Percentiles rank a stretch among this genome's conserved stretches.
These are phyloP conservation scores for Ovis canadensis DNA, from an alignment of 2,113 vertebrate genomes.

Conservation along the genomic window DNA sequence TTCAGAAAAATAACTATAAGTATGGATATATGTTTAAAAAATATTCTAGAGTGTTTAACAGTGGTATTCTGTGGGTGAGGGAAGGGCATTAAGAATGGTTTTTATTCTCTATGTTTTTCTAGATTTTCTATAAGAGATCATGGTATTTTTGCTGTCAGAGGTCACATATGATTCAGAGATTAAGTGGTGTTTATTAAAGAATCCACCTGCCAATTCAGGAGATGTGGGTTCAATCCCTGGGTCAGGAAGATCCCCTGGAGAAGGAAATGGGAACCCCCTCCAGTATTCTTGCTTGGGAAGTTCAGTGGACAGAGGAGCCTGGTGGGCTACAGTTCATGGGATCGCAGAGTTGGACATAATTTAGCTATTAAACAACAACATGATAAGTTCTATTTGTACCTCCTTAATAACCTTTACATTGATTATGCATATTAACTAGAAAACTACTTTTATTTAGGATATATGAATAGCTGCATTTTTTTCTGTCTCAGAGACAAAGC, in stretches of 20 bases:
- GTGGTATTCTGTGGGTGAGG: background rate
- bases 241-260: background rate
- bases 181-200: background rate
- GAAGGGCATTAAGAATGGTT: background rate
- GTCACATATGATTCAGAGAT: background rate
- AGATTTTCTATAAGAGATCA: background rate
- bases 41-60: background rate
- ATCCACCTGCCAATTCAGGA: background rate
- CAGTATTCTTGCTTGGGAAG: background rate
- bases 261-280: background rate
- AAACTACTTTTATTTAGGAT: background rate
- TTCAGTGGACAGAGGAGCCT: background rate
- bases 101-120: background rate
- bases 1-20: background rate
- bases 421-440: background rate
- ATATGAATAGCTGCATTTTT: background rate
- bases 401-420: background rate
- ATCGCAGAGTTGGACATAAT: background rate
- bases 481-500: constrained; percentile 86
- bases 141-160: constrained; percentile 7
- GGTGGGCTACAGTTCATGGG: background rate
- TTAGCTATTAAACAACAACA: background rate
- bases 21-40: background rate
- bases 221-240: background rate
- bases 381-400: background rate